Percentiles rank a stretch among this genome's conserved stretches.
Evolutionary conservation across 2,797 vertebrate species (phyloP).

Genomic region (Melanotaenia pygmaea): DNA sequence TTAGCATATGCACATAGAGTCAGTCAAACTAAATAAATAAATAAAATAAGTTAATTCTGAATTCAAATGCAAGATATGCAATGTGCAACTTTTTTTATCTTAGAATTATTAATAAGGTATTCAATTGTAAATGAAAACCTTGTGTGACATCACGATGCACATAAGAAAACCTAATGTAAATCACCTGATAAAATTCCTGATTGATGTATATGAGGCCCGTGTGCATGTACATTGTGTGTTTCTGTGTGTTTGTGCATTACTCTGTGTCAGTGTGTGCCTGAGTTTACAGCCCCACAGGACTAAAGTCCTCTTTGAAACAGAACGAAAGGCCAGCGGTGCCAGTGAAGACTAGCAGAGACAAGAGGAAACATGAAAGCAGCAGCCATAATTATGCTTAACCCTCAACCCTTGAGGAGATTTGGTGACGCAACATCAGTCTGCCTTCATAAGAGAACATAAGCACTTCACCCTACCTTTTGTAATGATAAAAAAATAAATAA

Average conservation of each 20-base stretch:
- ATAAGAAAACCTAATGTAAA: not conserved
- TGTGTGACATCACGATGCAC: not conserved
- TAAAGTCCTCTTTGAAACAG: conserved; percentile 62
- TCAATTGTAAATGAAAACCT: not conserved
- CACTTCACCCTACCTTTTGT: conserved; percentile 28
- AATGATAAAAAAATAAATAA: not conserved
- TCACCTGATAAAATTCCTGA: not conserved
- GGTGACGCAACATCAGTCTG: conserved; percentile 61
- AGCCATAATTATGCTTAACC: conserved; percentile 64
- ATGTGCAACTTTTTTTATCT: not conserved
- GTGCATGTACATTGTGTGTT: not conserved
- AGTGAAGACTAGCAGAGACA: conserved; percentile 31
- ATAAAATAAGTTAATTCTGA: not conserved
- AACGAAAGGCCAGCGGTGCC: conserved; percentile 59
- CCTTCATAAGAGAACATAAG: conserved; percentile 39
- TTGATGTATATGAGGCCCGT: not conserved
- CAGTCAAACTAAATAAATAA: too few species aligned
- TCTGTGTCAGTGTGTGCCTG: conserved; percentile 20
- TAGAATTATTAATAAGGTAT: not conserved
- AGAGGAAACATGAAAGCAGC: conserved; percentile 68
- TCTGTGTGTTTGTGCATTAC: not conserved
- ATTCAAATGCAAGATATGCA: not conserved
- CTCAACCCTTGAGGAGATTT: conserved; percentile 58
- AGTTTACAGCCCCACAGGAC: conserved; percentile 39
- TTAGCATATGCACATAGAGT: too few species aligned